A percentile compares a stretch with the other conserved stretches of the same genome.
Evolutionary conservation across 1,140 invertebrate species (phyloP).

Genomic region (Zophobas atratus): DNA sequence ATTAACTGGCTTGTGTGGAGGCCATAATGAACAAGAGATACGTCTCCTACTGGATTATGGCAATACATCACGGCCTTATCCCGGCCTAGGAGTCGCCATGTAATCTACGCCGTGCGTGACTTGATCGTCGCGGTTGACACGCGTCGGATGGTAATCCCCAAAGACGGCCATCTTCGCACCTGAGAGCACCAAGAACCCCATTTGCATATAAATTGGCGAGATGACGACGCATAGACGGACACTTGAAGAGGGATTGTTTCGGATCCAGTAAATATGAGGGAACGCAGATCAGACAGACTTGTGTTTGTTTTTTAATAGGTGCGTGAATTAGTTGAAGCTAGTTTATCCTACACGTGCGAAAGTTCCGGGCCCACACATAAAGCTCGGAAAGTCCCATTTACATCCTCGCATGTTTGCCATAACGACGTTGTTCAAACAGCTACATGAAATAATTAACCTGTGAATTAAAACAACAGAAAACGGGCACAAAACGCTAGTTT

Average conservation of each 20-base stretch:
- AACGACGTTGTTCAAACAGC: too few species aligned
- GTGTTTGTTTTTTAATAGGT: too few species aligned
- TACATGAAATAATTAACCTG: too few species aligned
- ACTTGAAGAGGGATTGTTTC: conserved; percentile 18
- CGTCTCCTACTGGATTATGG: conserved; percentile 36
- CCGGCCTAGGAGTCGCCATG: conserved; percentile 19
- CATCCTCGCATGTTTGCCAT: too few species aligned
- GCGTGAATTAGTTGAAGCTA: too few species aligned
- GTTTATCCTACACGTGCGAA: too few species aligned
- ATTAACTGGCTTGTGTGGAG: conserved; percentile 23
- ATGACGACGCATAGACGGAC: conserved; percentile 19
- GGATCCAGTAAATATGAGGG: too few species aligned
- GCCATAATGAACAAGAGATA: conserved; percentile 33
- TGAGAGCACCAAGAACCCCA: neutral
- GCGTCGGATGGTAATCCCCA: conserved; percentile 13
- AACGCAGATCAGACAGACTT: too few species aligned
- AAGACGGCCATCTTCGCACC: conserved; percentile 23
- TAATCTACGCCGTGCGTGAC: conserved; percentile 29
- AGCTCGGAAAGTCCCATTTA: too few species aligned
- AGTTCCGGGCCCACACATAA: too few species aligned
- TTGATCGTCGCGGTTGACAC: conserved; percentile 9
- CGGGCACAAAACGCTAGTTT: too few species aligned
- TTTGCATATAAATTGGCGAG: conserved; percentile 35
- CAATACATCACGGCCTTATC: conserved; percentile 38
- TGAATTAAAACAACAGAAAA: too few species aligned